These are phyloP conservation scores for Tetragonula clypearis DNA, from an alignment of 1,140 invertebrate species.

Conservation along the genomic window DNA sequence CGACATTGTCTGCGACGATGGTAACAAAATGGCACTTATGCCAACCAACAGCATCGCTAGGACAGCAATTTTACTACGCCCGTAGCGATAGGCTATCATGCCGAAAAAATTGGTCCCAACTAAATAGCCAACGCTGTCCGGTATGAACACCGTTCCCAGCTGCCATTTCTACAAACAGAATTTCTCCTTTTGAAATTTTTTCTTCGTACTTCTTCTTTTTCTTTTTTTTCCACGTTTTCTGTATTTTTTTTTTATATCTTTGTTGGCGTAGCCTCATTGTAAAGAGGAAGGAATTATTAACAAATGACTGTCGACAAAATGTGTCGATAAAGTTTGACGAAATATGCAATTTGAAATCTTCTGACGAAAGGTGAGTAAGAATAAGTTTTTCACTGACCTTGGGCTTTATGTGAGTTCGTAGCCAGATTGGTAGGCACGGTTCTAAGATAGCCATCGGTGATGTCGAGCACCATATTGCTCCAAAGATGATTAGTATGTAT, in stretches of 20 bases:
- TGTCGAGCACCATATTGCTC: constrained; percentile 89
- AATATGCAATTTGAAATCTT: not conserved
- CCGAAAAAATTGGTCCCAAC: constrained; percentile 91
- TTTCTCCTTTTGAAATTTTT: not conserved
- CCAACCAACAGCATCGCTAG: constrained; percentile 85
- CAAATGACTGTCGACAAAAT: no score
- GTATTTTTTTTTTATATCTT: no score
- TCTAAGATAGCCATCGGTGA: constrained; percentile 91
- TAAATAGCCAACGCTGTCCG: constrained; percentile 91
- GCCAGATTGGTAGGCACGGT: constrained; percentile 91
- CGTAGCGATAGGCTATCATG: constrained; percentile 84
- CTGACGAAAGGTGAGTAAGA: no score
- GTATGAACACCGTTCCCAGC: constrained; percentile 90
- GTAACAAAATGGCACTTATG: constrained; percentile 85
- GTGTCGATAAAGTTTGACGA: not conserved
- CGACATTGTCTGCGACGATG: constrained; percentile 84
- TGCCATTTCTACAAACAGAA: constrained; percentile 85
- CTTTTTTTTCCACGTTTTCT: not conserved
- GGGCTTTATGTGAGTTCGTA: constrained; percentile 87
- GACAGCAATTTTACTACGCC: constrained; percentile 85
- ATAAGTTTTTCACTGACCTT: constrained; percentile 77
- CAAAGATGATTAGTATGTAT: constrained; percentile 84
- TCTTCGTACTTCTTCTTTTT: not conserved
- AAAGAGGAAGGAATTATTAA: no score
- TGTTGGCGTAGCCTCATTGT: no score